Percentiles rank a stretch among this genome's conserved stretches.
These are phyloP conservation scores for Cephus pulcher DNA, from an alignment of 2,888 invertebrate species.

Conservation along the genomic window DNA sequence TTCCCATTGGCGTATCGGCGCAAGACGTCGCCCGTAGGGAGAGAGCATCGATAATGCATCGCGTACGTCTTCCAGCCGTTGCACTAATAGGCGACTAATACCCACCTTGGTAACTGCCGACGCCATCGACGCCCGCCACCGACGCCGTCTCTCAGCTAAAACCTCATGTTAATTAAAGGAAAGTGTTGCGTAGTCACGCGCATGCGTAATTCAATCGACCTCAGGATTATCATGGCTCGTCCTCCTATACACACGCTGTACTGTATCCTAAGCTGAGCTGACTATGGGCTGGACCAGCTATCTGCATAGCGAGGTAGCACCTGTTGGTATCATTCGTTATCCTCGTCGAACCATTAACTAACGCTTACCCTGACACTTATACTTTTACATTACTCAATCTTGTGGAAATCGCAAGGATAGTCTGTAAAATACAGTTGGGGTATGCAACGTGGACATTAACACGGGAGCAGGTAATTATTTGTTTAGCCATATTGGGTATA, in stretches of 20 bases:
- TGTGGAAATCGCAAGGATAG: not conserved
- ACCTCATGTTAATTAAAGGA: conserved; percentile 22
- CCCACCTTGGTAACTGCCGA: not conserved
- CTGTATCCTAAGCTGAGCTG: not conserved
- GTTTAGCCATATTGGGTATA: not conserved
- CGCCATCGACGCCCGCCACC: conserved; percentile 3
- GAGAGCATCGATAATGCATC: conserved; percentile 24
- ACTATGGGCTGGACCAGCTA: not conserved
- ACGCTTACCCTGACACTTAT: not conserved
- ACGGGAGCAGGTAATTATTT: not conserved
- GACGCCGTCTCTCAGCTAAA: conserved; percentile 19
- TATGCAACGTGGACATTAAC: not conserved
- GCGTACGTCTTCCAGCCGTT: conserved; percentile 10
- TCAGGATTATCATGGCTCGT: not conserved
- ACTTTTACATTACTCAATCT: not conserved
- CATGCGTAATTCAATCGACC: conserved; percentile 17
- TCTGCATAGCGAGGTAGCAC: not conserved
- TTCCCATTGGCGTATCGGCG: conserved; percentile 7
- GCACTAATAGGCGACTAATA: conserved; percentile 18
- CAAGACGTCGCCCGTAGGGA: conserved; percentile 16
- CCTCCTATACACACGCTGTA: not conserved
- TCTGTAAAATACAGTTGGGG: not conserved
- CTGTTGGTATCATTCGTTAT: not conserved
- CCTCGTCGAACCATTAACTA: not conserved
- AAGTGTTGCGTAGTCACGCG: conserved; percentile 25